These are phyloP conservation scores for Craseonycteris thonglongyai DNA, from an alignment of 2,113 vertebrate genomes.

Conservation along the genomic window DNA sequence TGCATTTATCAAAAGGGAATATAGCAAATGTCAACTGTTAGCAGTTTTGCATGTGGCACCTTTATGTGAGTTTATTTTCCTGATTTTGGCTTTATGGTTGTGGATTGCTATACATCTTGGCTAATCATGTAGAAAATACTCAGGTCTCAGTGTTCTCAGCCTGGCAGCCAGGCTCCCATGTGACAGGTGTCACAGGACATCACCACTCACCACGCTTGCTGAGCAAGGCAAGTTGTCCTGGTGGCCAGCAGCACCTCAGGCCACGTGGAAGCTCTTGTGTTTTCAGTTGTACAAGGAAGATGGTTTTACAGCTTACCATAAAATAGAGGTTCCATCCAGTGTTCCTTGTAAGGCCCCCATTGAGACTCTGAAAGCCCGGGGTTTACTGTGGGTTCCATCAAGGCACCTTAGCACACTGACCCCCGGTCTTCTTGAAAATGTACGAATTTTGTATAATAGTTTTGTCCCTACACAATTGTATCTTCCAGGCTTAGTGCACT, in stretches of 20 bases:
- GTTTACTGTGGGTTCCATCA: slow-evolving; percentile 70
- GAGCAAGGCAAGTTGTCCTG: accelerated
- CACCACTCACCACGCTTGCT: background rate
- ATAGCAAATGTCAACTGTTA: background rate
- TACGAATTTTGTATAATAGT: slow-evolving; percentile 79
- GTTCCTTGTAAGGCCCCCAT: slow-evolving; percentile 53
- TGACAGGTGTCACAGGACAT: accelerated
- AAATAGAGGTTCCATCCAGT: slow-evolving; percentile 55
- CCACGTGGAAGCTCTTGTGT: background rate
- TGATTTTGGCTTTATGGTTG: background rate
- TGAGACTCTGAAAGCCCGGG: slow-evolving; percentile 57
- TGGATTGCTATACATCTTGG: background rate
- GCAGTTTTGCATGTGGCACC: background rate
- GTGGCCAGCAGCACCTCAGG: background rate
- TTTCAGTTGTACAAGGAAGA: slow-evolving; percentile 53
- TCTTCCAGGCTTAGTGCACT: slow-evolving; percentile 80
- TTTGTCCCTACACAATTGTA: slow-evolving; percentile 75
- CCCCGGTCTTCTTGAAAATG: slow-evolving; percentile 78
- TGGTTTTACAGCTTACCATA: slow-evolving; percentile 35
- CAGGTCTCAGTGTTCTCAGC: background rate
- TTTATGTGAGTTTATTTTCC: background rate
- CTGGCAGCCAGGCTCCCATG: background rate
- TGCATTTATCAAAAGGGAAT: slow-evolving; percentile 28
- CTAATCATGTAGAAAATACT: background rate
- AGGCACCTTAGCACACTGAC: slow-evolving; percentile 77